A percentile compares a stretch with the other conserved stretches of the same genome.
Conservation (phyloP, 2,888 invertebrate genomes). For the Acleris cristana region DNA sequence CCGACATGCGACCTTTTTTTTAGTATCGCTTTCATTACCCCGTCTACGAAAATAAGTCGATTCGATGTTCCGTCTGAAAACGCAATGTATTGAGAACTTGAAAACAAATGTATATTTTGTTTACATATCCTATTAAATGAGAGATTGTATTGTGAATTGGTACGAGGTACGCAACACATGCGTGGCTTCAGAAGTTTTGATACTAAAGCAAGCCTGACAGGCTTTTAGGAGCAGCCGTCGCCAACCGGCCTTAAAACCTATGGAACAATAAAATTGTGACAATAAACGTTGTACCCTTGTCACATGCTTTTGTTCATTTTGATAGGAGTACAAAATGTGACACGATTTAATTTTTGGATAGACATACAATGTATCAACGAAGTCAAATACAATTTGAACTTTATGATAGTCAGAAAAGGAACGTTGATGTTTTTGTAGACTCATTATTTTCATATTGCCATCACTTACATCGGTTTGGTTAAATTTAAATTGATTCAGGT, state of each 20-base stretch:
- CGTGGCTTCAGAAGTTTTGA: constrained; percentile 39
- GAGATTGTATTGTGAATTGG: constrained; percentile 24
- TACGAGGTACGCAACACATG: constrained; percentile 35
- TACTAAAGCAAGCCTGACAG: constrained; percentile 52
- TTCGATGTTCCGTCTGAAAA: not conserved
- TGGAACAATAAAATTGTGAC: constrained; percentile 37
- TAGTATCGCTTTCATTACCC: constrained; percentile 5
- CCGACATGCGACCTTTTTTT: not conserved
- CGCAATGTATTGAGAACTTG: constrained; percentile 1
- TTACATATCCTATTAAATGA: constrained; percentile 4
- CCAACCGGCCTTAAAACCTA: constrained; percentile 21
- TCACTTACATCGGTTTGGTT: no score
- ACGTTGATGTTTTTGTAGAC: no score
- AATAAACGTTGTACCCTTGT: constrained; percentile 34
- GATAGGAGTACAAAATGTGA: constrained; percentile 11
- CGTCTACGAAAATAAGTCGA: not conserved
- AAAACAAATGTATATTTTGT: not conserved
- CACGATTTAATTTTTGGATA: not conserved
- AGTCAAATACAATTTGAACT: no score
- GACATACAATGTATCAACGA: not conserved
- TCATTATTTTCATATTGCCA: no score
- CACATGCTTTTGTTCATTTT: constrained; percentile 21
- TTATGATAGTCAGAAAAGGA: no score
- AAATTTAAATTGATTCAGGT: no score
- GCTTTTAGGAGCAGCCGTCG: constrained; percentile 53